phyloP scores from a whole-genome alignment of 2,113 vertebrate species.

The Psilopsiagon aymara region DNA sequence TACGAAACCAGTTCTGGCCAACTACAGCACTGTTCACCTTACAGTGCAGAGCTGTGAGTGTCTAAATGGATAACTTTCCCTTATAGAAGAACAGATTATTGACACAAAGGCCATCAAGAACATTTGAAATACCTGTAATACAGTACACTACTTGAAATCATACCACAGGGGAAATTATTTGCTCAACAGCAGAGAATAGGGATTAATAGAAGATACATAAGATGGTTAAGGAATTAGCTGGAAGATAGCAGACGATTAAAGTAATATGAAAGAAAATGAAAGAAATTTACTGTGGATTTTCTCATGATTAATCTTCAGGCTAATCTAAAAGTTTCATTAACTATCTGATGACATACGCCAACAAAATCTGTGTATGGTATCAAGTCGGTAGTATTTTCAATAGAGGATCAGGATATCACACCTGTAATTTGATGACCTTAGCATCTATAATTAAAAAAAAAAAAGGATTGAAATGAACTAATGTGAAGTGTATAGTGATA shows the following conservation, averaged over 20 bases:
- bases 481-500: not conserved
- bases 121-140: constrained; percentile 1
- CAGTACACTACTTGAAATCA: not conserved
- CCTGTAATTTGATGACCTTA: not conserved
- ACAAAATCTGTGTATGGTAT: not conserved
- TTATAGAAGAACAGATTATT: not conserved
- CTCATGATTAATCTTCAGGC: not conserved
- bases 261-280: not conserved
- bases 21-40: not conserved
- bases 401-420: not conserved
- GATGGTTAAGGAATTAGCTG: not conserved
- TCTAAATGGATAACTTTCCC: not conserved
- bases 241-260: not conserved
- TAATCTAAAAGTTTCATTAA: constrained; percentile 2
- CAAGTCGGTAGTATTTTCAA: not conserved
- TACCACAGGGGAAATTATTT: not conserved
- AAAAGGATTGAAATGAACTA: not conserved
- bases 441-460: not conserved
- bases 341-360: not conserved
- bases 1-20: not conserved
- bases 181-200: not conserved
- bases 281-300: not conserved
- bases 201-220: constrained; percentile 9
- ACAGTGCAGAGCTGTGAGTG: not conserved
- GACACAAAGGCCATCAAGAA: not conserved